Conservation (phyloP, 2,888 invertebrate genomes). For the Meta bourneti region DNA sequence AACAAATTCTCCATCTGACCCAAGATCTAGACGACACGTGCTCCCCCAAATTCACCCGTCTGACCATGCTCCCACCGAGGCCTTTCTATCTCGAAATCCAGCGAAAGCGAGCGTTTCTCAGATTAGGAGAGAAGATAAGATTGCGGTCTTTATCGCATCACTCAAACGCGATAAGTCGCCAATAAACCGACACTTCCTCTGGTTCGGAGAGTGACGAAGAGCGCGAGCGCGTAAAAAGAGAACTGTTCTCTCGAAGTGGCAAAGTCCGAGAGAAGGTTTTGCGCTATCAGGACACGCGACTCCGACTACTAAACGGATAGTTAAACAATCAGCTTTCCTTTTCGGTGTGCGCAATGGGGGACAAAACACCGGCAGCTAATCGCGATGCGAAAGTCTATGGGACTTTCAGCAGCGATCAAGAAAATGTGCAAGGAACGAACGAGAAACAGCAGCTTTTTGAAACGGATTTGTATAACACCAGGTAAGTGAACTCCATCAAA, state of each 20-base stretch:
- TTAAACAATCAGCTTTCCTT: constrained; percentile 36
- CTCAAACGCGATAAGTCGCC: constrained; percentile 63
- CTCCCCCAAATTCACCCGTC: background rate
- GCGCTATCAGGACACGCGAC: constrained; percentile 27
- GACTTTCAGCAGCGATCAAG: constrained; percentile 38
- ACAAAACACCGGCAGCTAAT: constrained; percentile 50
- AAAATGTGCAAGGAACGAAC: background rate
- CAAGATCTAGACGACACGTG: background rate
- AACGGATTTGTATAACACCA: constrained; percentile 22
- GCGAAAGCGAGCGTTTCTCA: background rate
- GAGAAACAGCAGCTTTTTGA: constrained; percentile 48
- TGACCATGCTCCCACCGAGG: background rate
- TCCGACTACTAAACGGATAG: constrained; percentile 42
- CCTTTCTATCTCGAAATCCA: background rate
- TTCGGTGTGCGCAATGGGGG: constrained; percentile 64
- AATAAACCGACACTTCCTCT: background rate
- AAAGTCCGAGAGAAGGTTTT: constrained; percentile 27
- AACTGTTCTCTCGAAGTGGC: constrained; percentile 20
- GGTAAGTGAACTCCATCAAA: constrained; percentile 22
- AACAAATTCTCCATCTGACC: background rate
- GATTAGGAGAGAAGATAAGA: constrained; percentile 12
- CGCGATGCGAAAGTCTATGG: constrained; percentile 65
- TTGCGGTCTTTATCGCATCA: constrained; percentile 13
- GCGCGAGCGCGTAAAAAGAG: constrained; percentile 15
- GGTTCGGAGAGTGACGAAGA: background rate